Evolutionary conservation across 2,797 vertebrate genomes (phyloP).

Genomic region (Poeciliopsis infans): DNA sequence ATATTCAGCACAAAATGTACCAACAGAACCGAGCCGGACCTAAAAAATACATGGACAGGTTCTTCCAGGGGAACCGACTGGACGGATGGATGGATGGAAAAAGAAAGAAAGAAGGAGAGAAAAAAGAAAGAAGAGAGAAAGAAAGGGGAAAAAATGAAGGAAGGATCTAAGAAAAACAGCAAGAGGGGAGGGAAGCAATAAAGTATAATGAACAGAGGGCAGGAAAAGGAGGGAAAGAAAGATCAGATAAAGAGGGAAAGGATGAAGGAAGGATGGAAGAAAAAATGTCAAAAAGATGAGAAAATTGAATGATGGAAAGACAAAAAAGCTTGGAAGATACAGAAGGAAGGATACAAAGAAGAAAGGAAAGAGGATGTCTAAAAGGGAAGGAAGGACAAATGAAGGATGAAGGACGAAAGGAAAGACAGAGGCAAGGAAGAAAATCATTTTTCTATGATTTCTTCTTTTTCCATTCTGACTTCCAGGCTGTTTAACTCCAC

Average conservation of each 20-base stretch:
- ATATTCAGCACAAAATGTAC: conserved; percentile 54
- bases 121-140: too few relatives aligned
- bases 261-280: background rate
- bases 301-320: background rate
- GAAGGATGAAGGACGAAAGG: background rate
- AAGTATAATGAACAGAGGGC: background rate
- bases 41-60: background rate
- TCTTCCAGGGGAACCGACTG: background rate
- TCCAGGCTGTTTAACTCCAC: background rate
- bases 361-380: background rate
- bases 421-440: background rate
- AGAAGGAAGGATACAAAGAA: background rate
- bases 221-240: background rate
- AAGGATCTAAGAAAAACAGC: background rate
- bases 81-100: background rate
- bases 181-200: background rate
- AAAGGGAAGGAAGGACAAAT: background rate
- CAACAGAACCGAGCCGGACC: background rate
- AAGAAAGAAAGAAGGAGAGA: background rate
- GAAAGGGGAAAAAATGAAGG: too few relatives aligned
- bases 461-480: background rate
- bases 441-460: background rate
- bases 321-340: background rate
- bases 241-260: background rate
- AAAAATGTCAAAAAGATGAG: background rate